Base-by-base conservation (phyloP, 2,888 invertebrate genomes). In the Strigamia maritima region DNA sequence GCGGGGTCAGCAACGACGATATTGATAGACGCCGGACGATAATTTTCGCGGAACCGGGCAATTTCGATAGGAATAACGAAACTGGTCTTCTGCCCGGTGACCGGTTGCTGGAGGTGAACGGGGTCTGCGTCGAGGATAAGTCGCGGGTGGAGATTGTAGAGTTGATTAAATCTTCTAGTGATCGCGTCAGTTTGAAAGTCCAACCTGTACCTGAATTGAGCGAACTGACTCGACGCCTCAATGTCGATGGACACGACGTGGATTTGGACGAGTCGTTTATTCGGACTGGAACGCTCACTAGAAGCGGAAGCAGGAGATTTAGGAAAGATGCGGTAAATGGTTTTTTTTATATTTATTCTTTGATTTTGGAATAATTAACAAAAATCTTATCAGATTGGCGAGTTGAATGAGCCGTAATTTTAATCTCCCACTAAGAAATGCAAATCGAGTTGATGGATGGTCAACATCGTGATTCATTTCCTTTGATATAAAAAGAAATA, bases 61-160 rank as follows among this genome's bases (percentile, higher is more conserved):
- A 92, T 14, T 90, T 92, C 80, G 89, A 89, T 82, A 89, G 90
- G 83, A 91, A 91, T 84, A 86, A 87, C 82, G 92, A 92, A 82
- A 94, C 94, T 8, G 95, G 96, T 4, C 88, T 98, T 28, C 88
- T 97, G 80, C 97, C 97, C n/a, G 98, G 98, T 6, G 98, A 98
- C 87, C 90, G 94, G 83, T 89, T 98, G 35, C 88, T 97, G 82
- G 95, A 95, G 88, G 95, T 98, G 40, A 97, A 97, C 85, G 93
- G 92, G 31, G 90, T 91, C 31, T 90, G 91, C 81, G 96, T 97
- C 0, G 94, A 94, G 85, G 93, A 92, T 79, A 91, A 93, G 84
- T 91, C 91, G 77, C 90, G 97, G 79, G 97, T 97, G 86, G 93
- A 95, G 84, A 93, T 98, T 81, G 96, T 97, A 83, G 96, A 97